Percentiles rank a stretch among this genome's conserved stretches.
Evolutionary conservation across 1,140 invertebrate species (phyloP).

Genomic region (Branchinecta lindahli): DNA sequence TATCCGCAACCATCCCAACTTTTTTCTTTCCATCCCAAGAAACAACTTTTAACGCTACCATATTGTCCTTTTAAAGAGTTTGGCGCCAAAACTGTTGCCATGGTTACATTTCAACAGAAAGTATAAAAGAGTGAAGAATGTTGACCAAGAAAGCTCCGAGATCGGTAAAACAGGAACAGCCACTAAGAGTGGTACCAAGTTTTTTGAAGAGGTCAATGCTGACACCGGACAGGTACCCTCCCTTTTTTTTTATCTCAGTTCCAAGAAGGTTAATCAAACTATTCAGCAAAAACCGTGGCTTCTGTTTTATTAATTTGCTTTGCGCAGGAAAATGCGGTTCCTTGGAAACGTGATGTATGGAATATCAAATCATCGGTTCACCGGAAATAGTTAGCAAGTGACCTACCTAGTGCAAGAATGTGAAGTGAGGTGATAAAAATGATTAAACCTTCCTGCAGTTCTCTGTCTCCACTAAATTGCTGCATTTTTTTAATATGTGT

Average conservation of each 20-base stretch:
- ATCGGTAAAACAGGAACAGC: background rate
- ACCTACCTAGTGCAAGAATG: no score
- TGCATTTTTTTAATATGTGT: no score
- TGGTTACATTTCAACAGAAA: background rate
- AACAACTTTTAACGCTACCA: background rate
- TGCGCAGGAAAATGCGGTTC: no score
- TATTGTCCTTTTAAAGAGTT: background rate
- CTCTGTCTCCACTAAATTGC: no score
- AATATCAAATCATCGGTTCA: no score
- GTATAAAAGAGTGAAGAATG: background rate
- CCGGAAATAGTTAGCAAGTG: no score
- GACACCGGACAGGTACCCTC: background rate
- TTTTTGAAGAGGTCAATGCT: background rate
- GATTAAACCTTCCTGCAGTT: no score
- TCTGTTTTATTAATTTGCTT: no score
- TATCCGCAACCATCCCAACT: background rate
- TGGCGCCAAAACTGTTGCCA: background rate
- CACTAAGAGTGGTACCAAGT: background rate
- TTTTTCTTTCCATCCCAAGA: background rate
- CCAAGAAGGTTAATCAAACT: background rate
- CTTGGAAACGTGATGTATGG: no score
- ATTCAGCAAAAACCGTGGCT: no score
- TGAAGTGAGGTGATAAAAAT: no score
- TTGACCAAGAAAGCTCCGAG: background rate
- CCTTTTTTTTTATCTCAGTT: background rate